Evolutionary conservation across 2,113 vertebrate genomes (phyloP).

Genomic region (Catagonus wagneri): DNA sequence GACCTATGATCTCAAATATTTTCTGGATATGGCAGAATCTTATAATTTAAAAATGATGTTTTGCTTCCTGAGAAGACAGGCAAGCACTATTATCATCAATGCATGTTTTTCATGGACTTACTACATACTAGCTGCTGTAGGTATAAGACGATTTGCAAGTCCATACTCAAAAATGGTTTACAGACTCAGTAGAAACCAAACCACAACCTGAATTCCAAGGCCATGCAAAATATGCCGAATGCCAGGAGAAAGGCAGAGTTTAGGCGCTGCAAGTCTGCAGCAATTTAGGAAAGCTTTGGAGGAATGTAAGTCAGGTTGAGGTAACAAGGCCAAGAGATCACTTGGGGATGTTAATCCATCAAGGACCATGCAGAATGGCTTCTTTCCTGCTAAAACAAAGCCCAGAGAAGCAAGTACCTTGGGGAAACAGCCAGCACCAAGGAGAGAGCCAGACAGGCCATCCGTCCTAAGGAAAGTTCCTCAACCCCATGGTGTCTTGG

Average conservation of each 20-base stretch:
- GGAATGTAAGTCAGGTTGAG: background rate
- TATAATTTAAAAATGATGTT: background rate
- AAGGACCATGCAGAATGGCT: background rate
- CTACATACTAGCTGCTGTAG: background rate
- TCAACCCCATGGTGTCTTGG: background rate
- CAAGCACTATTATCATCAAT: background rate
- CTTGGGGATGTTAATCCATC: background rate
- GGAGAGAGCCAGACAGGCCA: slow-evolving; percentile 62
- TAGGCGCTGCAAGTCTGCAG: background rate
- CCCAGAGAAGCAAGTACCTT: background rate
- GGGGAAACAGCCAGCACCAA: slow-evolving; percentile 57
- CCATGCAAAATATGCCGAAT: background rate
- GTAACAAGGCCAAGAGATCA: slow-evolving; percentile 12
- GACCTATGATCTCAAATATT: background rate
- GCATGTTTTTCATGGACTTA: background rate
- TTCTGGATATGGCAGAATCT: background rate
- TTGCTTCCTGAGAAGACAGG: background rate
- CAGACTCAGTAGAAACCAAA: background rate
- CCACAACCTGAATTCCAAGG: background rate
- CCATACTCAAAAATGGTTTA: background rate
- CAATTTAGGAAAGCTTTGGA: background rate
- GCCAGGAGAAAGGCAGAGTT: background rate
- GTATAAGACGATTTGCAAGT: background rate
- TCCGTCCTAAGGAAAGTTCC: background rate
- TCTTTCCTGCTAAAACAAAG: slow-evolving; percentile 19